phyloP scores from a whole-genome alignment of 92 coral and sea anemone genomes.

The Epizoanthus ramosus region DNA sequence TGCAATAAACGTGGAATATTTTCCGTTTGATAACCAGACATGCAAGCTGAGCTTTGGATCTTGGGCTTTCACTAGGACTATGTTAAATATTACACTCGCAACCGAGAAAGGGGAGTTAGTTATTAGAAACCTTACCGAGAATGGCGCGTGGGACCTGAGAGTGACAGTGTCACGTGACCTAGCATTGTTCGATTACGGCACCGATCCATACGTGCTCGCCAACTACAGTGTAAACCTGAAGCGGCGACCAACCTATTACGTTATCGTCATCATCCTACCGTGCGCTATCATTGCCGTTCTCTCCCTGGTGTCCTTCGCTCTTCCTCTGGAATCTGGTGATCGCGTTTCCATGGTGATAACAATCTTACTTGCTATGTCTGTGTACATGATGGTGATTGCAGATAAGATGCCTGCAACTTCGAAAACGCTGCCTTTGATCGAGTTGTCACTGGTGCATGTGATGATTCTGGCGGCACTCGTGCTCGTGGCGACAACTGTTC shows the following conservation, averaged over 20 bases:
- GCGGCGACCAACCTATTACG: slow-evolving; percentile 44
- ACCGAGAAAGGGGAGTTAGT: background rate
- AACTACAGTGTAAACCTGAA: slow-evolving; percentile 14
- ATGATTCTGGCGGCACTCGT: slow-evolving; percentile 40
- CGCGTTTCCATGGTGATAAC: slow-evolving; percentile 51
- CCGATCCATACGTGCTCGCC: background rate
- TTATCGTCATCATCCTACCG: slow-evolving; percentile 36
- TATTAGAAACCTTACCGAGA: slow-evolving; percentile 11
- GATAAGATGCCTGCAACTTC: slow-evolving; percentile 50
- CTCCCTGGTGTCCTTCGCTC: slow-evolving; percentile 28
- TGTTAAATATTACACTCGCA: background rate
- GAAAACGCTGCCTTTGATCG: slow-evolving; percentile 41
- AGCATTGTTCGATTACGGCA: background rate
- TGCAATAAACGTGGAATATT: background rate
- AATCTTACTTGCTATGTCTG: slow-evolving; percentile 40
- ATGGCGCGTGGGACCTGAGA: slow-evolving; percentile 48
- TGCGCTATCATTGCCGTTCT: slow-evolving; percentile 47
- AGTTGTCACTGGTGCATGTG: slow-evolving; percentile 26
- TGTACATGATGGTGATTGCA: slow-evolving; percentile 56
- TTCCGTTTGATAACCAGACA: background rate
- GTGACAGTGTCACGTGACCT: background rate
- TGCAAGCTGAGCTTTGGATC: background rate
- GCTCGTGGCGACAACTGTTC: slow-evolving; percentile 32
- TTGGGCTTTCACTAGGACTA: background rate
- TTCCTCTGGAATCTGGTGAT: slow-evolving; percentile 52